Conservation (phyloP, 2,888 invertebrate genomes). For the Urechis unicinctus region DNA sequence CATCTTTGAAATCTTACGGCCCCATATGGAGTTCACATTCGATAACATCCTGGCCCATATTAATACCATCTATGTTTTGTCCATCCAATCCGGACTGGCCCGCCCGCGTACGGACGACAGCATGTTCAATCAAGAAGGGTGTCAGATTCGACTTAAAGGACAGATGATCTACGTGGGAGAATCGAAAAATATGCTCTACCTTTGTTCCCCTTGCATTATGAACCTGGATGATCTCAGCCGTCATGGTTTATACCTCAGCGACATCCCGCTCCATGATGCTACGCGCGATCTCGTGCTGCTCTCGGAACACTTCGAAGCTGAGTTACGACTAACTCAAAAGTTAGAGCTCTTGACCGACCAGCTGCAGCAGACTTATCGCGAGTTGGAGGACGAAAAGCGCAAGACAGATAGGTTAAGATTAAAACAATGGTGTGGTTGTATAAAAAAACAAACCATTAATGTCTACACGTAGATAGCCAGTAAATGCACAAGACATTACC, state of each 20-base stretch:
- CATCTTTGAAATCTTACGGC: conserved; percentile 62
- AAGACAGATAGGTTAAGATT: conserved; percentile 97
- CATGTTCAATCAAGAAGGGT: neutral
- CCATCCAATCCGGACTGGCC: neutral
- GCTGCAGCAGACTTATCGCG: conserved; percentile 86
- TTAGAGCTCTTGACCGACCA: conserved; percentile 90
- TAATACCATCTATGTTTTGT: conserved; percentile 79
- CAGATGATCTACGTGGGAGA: conserved; percentile 25
- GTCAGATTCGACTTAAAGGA: conserved; percentile 23
- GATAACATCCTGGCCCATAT: conserved; percentile 86
- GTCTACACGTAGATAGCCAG: neutral
- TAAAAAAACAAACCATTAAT: neutral
- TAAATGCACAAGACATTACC: no score
- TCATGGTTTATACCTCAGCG: conserved; percentile 23
- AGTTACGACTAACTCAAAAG: conserved; percentile 89
- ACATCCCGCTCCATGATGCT: conserved; percentile 29
- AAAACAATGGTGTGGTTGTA: no score
- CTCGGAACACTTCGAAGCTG: conserved; percentile 88
- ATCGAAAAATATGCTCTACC: conserved; percentile 22
- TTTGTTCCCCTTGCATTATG: conserved; percentile 26
- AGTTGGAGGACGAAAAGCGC: conserved; percentile 87
- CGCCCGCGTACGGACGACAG: neutral
- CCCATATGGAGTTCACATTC: conserved; percentile 84
- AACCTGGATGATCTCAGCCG: conserved; percentile 26
- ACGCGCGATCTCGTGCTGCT: conserved; percentile 25